phyloP scores from a whole-genome alignment of 2,888 invertebrate species.

The Monochamus alternatus region DNA sequence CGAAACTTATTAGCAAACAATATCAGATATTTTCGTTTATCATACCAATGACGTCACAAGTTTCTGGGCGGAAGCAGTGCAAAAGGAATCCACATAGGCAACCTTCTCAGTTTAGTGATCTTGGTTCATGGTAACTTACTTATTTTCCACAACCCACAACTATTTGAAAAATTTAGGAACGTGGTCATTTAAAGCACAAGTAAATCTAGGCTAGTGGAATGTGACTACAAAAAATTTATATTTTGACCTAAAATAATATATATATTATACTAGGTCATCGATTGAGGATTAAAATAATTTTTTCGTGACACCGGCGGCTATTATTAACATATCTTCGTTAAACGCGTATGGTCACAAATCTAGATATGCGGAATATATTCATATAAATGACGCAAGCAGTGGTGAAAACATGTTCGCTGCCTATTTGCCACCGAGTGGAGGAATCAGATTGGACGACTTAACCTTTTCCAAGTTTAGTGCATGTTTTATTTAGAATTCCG shows the following conservation, averaged over 20 bases:
- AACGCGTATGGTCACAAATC: conserved; percentile 18
- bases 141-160: too few species aligned
- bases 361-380: conserved; percentile 32
- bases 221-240: too few species aligned
- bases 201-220: too few species aligned
- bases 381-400: conserved; percentile 31
- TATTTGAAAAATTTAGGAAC: too few species aligned
- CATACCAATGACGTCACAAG: too few species aligned
- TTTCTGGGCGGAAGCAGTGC: too few species aligned
- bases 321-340: conserved; percentile 31
- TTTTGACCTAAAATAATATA: not conserved
- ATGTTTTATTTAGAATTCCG: conserved; percentile 45
- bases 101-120: too few species aligned
- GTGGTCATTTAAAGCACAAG: too few species aligned
- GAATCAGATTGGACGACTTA: conserved; percentile 42
- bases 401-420: conserved; percentile 24
- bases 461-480: conserved; percentile 46
- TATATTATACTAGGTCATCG: conserved; percentile 6
- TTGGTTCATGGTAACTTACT: too few species aligned
- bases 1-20: too few species aligned
- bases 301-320: conserved; percentile 23
- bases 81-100: too few species aligned
- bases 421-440: conserved; percentile 47
- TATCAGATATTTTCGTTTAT: too few species aligned
- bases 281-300: conserved; percentile 24